Evolutionary conservation across 2,888 invertebrate genomes (phyloP).

Genomic region (Epinotia bilunana): DNA sequence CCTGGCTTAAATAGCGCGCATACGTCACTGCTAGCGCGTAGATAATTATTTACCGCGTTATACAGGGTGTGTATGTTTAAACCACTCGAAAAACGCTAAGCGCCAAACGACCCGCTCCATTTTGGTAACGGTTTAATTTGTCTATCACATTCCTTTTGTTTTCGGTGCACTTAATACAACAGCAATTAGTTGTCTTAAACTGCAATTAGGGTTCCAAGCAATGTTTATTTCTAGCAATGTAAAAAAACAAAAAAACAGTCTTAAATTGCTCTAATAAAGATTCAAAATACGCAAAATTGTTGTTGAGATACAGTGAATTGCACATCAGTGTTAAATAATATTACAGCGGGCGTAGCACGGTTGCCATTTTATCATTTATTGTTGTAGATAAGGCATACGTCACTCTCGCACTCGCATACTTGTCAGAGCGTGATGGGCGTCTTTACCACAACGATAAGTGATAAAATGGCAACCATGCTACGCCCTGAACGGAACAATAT

Average conservation of each 20-base stretch:
- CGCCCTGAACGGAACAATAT: too few relatives aligned
- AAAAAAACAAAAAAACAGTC: neutral
- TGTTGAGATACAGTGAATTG: neutral
- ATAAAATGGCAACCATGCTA: too few relatives aligned
- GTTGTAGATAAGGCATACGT: too few relatives aligned
- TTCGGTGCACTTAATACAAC: slow-evolving; percentile 38
- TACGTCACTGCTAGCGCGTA: slow-evolving; percentile 79
- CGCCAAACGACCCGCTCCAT: slow-evolving; percentile 63
- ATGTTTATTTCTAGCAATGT: slow-evolving; percentile 18
- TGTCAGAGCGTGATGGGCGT: too few relatives aligned
- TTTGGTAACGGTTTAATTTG: slow-evolving; percentile 71
- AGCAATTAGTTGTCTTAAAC: slow-evolving; percentile 31
- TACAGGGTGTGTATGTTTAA: slow-evolving; percentile 46
- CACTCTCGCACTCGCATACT: too few relatives aligned
- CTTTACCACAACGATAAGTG: too few relatives aligned
- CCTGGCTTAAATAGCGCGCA: slow-evolving; percentile 79
- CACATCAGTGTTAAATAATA: neutral
- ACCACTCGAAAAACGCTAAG: slow-evolving; percentile 76
- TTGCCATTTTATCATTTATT: too few relatives aligned
- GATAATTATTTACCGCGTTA: slow-evolving; percentile 77
- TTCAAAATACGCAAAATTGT: neutral
- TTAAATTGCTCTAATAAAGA: neutral
- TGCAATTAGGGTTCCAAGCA: slow-evolving; percentile 12
- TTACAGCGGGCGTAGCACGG: too few relatives aligned
- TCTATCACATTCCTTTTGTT: slow-evolving; percentile 64